phyloP scores from a whole-genome alignment of 2,113 vertebrate genomes.

The Madoqua kirkii region DNA sequence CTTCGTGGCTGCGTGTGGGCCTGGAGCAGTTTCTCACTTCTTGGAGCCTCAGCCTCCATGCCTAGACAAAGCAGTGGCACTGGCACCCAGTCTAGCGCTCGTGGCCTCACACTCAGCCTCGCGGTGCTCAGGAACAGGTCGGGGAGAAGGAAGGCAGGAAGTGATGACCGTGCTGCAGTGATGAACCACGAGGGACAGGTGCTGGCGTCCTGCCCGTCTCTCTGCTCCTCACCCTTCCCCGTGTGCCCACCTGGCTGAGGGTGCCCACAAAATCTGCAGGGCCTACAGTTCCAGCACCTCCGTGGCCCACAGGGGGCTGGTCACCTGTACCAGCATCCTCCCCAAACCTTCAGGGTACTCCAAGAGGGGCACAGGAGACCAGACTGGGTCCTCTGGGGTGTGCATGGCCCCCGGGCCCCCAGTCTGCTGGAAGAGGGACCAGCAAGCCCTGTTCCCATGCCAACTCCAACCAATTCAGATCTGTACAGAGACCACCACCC shows the following conservation, averaged over 20 bases:
- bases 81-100: neutral
- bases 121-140: neutral
- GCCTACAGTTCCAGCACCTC: neutral
- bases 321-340: neutral
- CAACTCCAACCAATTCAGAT: too few species aligned
- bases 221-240: neutral
- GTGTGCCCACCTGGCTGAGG: neutral
- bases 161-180: fast-evolving
- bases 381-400: neutral
- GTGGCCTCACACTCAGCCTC: neutral
- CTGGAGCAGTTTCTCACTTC: too few species aligned
- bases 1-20: fast-evolving
- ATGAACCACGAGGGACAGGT: fast-evolving
- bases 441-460: fast-evolving
- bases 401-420: neutral
- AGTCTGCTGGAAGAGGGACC: too few species aligned
- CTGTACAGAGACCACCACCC: fast-evolving
- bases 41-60: neutral
- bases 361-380: fast-evolving
- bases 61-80: neutral
- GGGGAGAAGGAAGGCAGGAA: fast-evolving
- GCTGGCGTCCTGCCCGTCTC: neutral
- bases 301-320: fast-evolving
- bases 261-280: neutral
- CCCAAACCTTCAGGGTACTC: neutral